These are phyloP conservation scores for Dermatemys mawii DNA, from an alignment of 2,113 vertebrate species.

Conservation along the genomic window DNA sequence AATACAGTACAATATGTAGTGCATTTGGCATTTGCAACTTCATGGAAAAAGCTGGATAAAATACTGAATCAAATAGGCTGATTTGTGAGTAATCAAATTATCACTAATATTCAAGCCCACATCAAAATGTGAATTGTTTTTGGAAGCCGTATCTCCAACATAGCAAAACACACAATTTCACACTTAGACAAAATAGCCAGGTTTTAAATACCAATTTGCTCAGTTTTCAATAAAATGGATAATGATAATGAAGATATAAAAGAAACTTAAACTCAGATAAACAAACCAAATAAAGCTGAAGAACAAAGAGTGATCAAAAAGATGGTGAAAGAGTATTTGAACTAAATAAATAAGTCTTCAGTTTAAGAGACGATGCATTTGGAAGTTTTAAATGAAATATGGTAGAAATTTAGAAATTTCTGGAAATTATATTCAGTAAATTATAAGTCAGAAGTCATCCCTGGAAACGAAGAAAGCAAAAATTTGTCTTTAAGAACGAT, in stretches of 20 bases:
- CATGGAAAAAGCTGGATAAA: slow-evolving; percentile 66
- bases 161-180: slow-evolving; percentile 44
- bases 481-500: background rate
- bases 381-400: slow-evolving; percentile 20
- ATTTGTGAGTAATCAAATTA: slow-evolving; percentile 42
- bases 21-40: slow-evolving; percentile 41
- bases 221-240: slow-evolving; percentile 35
- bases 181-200: slow-evolving; percentile 36
- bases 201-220: slow-evolving; percentile 57
- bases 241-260: slow-evolving; percentile 54
- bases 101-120: slow-evolving; percentile 54
- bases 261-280: slow-evolving; percentile 47
- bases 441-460: slow-evolving; percentile 1
- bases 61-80: slow-evolving; percentile 56
- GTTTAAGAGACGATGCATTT: background rate
- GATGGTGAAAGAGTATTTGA: slow-evolving; percentile 45
- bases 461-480: slow-evolving; percentile 16
- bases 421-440: slow-evolving; percentile 26
- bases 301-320: slow-evolving; percentile 11
- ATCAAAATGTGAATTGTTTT: slow-evolving; percentile 62
- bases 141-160: slow-evolving; percentile 27
- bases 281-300: slow-evolving; percentile 46
- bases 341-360: slow-evolving; percentile 28
- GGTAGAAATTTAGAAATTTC: slow-evolving; percentile 24
- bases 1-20: slow-evolving; percentile 31